Evolutionary conservation across 2,113 vertebrate genomes (phyloP).

Genomic region (Notarius quadriscutis): DNA sequence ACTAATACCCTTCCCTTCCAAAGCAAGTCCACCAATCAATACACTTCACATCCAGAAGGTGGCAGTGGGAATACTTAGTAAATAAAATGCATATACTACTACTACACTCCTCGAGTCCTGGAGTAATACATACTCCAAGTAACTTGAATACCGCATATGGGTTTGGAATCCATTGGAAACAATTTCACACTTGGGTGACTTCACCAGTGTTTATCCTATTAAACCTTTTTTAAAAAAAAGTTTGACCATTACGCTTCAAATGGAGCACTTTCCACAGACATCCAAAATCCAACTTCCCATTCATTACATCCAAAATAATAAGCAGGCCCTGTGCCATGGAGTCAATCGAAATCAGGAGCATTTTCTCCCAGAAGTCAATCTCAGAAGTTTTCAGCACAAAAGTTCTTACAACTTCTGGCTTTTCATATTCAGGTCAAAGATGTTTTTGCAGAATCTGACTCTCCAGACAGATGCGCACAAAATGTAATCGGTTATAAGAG

Average conservation of each 20-base stretch:
- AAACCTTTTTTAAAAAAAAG: neutral
- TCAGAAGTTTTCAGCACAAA: neutral
- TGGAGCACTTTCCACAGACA: neutral
- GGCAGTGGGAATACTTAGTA: constrained; percentile 11
- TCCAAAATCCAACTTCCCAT: neutral
- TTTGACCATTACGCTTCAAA: neutral
- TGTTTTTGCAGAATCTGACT: neutral
- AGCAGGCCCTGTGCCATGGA: neutral
- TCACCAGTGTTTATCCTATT: neutral
- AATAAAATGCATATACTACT: neutral
- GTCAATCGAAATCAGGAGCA: neutral
- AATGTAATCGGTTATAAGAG: neutral
- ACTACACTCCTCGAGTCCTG: too few species aligned
- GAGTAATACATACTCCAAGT: neutral
- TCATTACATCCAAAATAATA: neutral
- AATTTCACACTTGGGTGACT: neutral
- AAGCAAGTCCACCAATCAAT: neutral
- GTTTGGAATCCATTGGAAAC: neutral
- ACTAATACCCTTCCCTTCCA: too few species aligned
- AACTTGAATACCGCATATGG: neutral
- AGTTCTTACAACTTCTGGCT: neutral
- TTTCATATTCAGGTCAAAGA: neutral
- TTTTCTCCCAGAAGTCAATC: neutral
- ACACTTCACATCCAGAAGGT: constrained; percentile 4
- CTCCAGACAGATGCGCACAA: neutral